Percentiles rank a stretch among this genome's conserved stretches.
These are phyloP conservation scores for Trileptium ribeirensis DNA, from an alignment of 2,888 invertebrate genomes.

Conservation along the genomic window DNA sequence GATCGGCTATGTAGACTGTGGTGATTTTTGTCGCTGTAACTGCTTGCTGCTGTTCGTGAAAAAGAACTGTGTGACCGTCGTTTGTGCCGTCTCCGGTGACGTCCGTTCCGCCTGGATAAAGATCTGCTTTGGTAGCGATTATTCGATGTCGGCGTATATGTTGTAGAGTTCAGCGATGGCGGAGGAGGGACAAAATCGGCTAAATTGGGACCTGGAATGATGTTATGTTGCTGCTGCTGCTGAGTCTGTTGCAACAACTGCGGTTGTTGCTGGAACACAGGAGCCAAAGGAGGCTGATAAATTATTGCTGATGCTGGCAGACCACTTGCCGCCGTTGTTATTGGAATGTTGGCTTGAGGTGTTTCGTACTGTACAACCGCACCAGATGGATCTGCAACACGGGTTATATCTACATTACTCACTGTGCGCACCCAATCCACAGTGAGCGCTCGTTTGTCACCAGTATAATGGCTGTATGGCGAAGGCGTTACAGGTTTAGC, in stretches of 20 bases:
- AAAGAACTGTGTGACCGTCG: not conserved
- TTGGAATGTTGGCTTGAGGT: no score
- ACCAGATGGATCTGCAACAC: not conserved
- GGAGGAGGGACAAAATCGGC: not conserved
- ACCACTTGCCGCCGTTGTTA: not conserved
- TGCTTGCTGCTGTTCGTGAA: not conserved
- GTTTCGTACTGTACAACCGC: no score
- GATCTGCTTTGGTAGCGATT: not conserved
- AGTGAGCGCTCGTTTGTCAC: not conserved
- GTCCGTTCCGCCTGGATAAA: not conserved
- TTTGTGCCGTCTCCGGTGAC: not conserved
- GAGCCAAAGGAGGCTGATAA: not conserved
- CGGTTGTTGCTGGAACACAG: not conserved
- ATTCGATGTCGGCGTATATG: not conserved
- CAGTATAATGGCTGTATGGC: not conserved
- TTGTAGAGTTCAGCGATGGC: not conserved
- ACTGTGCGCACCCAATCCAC: not conserved
- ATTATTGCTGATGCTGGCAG: not conserved
- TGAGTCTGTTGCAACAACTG: no score
- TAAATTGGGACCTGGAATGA: not conserved
- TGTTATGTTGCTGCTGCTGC: no score
- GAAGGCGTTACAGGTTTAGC: not conserved
- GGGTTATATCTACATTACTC: not conserved
- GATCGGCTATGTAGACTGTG: not conserved
- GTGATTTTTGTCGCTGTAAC: not conserved